Evolutionary conservation across 1,140 invertebrate species (phyloP), one percentile per base, ranked within the genome.

Genomic region (Teleopsis dalmanni): DNA sequence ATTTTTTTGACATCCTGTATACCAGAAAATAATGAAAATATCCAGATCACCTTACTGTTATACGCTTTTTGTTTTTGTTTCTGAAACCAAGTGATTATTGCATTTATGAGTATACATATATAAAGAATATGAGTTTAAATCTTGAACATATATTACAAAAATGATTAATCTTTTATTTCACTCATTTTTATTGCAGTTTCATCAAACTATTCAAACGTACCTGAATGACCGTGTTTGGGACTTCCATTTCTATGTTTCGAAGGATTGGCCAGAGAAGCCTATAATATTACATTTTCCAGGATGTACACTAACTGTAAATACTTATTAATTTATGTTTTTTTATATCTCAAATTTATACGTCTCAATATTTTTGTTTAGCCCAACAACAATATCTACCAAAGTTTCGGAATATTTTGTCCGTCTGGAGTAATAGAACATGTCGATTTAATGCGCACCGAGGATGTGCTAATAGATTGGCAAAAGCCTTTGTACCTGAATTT

Each of bases 181-280:
- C 47, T 53, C 49, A 58, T 53, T 59, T 51, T 54, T 51, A 59
- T 81, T 79, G 22, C 76, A 89, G 86, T 88, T 90, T 78, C 87
- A 90, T 77, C 86, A 88, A 76, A 88, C 87, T 59, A 77, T 90
- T 70, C 79, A 85, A 76, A 90, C 87, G 74, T 88, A 83, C 76
- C 79, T 87, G 70, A 82, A 81, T 73, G 85, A 90, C 73, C 81
- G 80, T 65, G 84, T 90, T 70, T 88, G 86, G 86, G 82, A 88
- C 62, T 90, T 90, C 75, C 77, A 87, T 75, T 88, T 88, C 78
- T 90, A 90, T 79, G 84, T 90, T 62, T 80, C 83, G 62, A 87
- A 88, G 72, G 81, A 78, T 70, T 90, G 86, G 86, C 87, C 86
- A 22, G 81, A 87, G 55, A 80, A 87, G 57, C 82, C 84, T 50